Evolutionary conservation across 2,888 invertebrate genomes (phyloP).

Genomic region (Scaptomyza cyrtandrae): DNA sequence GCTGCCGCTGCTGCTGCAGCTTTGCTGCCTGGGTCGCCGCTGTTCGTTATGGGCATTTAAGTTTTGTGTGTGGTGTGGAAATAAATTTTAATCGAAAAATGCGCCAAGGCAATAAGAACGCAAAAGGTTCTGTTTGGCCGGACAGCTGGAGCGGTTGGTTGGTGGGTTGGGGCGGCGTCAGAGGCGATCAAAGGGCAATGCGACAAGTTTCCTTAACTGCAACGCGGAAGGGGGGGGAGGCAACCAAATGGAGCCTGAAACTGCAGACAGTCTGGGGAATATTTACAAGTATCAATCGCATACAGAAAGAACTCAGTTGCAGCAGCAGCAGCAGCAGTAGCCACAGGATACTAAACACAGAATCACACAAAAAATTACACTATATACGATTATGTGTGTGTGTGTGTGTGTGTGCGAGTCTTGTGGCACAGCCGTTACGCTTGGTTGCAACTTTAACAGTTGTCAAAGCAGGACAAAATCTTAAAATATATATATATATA

Average conservation of each 20-base stretch:
- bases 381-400: not conserved
- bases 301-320: conserved; percentile 1
- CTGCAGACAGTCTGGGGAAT: conserved; percentile 36
- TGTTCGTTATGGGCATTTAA: conserved; percentile 76
- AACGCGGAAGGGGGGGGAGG: not conserved
- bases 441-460: not conserved
- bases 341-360: conserved; percentile 10
- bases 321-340: not conserved
- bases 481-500: not conserved
- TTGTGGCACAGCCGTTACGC: not conserved
- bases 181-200: conserved; percentile 18
- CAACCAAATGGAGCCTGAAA: conserved; percentile 41
- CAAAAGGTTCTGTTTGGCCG: conserved; percentile 13
- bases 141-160: not conserved
- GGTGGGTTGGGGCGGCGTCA: not conserved
- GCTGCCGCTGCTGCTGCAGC: conserved; percentile 1
- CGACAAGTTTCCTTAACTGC: conserved; percentile 31
- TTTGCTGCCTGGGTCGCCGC: conserved; percentile 29
- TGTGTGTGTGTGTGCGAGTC: not conserved
- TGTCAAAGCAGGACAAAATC: not conserved
- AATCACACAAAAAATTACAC: too few relatives aligned
- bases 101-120: conserved; percentile 66
- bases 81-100: conserved; percentile 79
- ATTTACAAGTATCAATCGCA: conserved; percentile 33
- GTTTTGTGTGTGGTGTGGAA: conserved; percentile 78